Evolutionary conservation across 1,140 invertebrate genomes (phyloP).

Genomic region (Carposina sasakii): DNA sequence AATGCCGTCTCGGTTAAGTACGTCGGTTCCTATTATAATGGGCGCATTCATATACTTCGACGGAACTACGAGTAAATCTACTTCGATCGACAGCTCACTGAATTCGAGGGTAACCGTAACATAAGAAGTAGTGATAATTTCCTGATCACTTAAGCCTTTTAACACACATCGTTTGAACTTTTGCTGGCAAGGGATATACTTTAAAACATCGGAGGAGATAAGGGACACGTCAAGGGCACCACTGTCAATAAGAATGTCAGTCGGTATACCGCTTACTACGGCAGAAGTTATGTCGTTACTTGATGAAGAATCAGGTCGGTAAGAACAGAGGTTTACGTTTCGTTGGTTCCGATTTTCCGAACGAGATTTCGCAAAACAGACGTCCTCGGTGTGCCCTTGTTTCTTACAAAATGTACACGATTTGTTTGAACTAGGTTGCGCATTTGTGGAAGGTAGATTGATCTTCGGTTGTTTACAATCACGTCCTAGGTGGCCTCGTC

Average conservation of each 20-base stretch:
- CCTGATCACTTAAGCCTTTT: constrained; percentile 20
- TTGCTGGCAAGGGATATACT: constrained; percentile 12
- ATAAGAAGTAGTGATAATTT: constrained; percentile 15
- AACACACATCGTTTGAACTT: constrained; percentile 15
- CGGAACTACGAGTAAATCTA: constrained; percentile 23
- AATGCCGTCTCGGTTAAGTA: constrained; percentile 24
- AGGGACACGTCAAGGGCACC: constrained; percentile 22
- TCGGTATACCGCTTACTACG: constrained; percentile 16
- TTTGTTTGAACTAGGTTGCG: neutral
- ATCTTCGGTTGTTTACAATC: neutral
- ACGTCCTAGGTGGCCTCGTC: constrained; percentile 2
- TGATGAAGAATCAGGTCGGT: neutral
- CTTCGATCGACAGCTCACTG: constrained; percentile 20
- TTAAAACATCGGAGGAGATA: constrained; percentile 16
- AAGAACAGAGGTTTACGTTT: constrained; percentile 18
- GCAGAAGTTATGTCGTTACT: constrained; percentile 14
- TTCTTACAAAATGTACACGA: constrained; percentile 24
- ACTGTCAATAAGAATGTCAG: constrained; percentile 28
- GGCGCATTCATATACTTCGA: constrained; percentile 16
- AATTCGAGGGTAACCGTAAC: constrained; percentile 23
- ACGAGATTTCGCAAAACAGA: constrained; percentile 23
- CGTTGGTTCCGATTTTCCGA: constrained; percentile 10
- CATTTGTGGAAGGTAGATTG: no score
- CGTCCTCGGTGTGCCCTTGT: constrained; percentile 16
- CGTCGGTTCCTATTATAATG: constrained; percentile 30